Evolutionary conservation across 2,113 vertebrate species (phyloP), one percentile per base, ranked within the genome.

Genomic region (Gavialis gangeticus): DNA sequence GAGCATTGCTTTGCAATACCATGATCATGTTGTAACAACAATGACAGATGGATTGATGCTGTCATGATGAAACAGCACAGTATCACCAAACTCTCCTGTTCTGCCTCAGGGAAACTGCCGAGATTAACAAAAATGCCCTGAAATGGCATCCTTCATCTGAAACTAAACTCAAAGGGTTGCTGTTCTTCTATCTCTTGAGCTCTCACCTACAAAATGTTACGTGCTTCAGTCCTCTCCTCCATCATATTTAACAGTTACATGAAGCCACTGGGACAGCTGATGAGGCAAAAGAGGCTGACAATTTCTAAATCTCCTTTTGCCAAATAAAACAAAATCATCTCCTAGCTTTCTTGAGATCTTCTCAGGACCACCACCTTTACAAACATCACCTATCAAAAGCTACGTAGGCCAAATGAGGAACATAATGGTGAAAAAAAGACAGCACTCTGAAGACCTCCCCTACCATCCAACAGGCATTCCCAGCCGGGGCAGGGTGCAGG

Each of bases 151-250:
- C 46, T 46, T 46, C 46, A 46, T 46, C 46, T 46, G 46, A 46
- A 46, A 46, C 46, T 46, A 46, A n/a, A 80, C 54, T 91, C 93
- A 88, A 86, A 96, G 85, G 64, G 95, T 91, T 95, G 94, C 94
- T 91, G 55, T 82, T 93, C 83, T 93, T 93, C 85, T 58, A 88
- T 55, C 92, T 94, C 71, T 54, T 34, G 21, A 58, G 75, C 75
- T 84, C 90, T 90, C 84, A 84, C 92, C 95, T 90, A 91, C 71
- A 34, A 86, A 78, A 91, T 93, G 85, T 79, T 95, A 27, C 85
- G 82, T 88, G 66, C 80, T 86, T 89, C 56, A 93, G 90, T 75
- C 16, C 6, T 60, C 66, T 80, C 56, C 80, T 88, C 71, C 17
- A 58, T 46, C 34, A 55, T 75, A 88, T 91, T 82, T 71, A 94